These are phyloP conservation scores for Carassius carassius DNA, from an alignment of 2,113 vertebrate species.

Conservation along the genomic window DNA sequence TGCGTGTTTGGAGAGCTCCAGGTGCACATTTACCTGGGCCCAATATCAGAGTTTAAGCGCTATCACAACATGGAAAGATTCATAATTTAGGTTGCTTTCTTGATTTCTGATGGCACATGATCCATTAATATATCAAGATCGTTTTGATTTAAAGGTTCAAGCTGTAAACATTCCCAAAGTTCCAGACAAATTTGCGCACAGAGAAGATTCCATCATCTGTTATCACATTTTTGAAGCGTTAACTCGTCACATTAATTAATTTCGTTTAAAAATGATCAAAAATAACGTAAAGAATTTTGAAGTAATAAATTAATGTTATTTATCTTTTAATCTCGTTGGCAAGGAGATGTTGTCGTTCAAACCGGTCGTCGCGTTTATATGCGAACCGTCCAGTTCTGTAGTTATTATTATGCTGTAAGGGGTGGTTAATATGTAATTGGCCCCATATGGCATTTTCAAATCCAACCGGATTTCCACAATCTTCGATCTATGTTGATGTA, in stretches of 20 bases:
- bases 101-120: not conserved
- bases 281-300: slow-evolving; percentile 57
- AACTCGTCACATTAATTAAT: slow-evolving; percentile 49
- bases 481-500: slow-evolving; percentile 81
- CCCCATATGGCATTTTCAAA: slow-evolving; percentile 89
- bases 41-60: slow-evolving; percentile 35
- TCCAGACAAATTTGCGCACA: slow-evolving; percentile 69
- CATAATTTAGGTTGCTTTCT: not conserved
- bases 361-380: slow-evolving; percentile 58
- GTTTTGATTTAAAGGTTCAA: not conserved
- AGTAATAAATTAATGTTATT: slow-evolving; percentile 65
- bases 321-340: slow-evolving; percentile 72
- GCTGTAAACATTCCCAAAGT: slow-evolving; percentile 46
- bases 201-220: not conserved
- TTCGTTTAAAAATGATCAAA: slow-evolving; percentile 52
- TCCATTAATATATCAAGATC: not conserved
- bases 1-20: slow-evolving; percentile 72
- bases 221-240: not conserved
- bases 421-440: slow-evolving; percentile 93
- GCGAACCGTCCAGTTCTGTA: slow-evolving; percentile 62
- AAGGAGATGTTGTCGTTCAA: slow-evolving; percentile 77
- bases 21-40: slow-evolving; percentile 73
- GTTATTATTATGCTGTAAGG: slow-evolving; percentile 71
- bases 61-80: not conserved
- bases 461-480: slow-evolving; percentile 75